Evolutionary conservation across 2,888 invertebrate genomes (phyloP), one percentile per base, ranked within the genome.

Genomic region (Lithophane socia): DNA sequence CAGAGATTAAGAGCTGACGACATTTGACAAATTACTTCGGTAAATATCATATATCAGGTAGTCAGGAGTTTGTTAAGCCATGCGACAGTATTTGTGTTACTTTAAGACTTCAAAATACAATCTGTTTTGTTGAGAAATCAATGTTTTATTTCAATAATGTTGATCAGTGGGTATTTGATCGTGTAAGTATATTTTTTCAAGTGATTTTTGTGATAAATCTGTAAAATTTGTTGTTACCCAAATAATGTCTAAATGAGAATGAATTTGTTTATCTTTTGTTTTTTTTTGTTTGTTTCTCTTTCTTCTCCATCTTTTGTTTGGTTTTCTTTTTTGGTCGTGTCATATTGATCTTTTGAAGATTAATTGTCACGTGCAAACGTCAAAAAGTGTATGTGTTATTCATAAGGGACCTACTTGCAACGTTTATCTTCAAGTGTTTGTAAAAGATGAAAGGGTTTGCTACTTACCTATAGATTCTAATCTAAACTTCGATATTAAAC

Each of bases 21-120:
- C 75, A 75, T 66, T 70, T 74, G 52, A 61, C 83, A 86, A 86
- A 84, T 86, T 52, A 63, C 65, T 80, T 76, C n/a, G 16, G 86
- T 83, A 79, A 84, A 84, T 71, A 84, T 56, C 12, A 54, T 83
- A 79, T 60, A 85, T 69, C 29, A 71, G 21, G 42, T 49, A n/a
- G 84, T 79, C 86, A 76, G 68, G 73, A 63, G 72, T 63, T 76
- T 47, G 61, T 54, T 49, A 24, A 63, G 61, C 60, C 61, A 82
- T 73, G 78, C 60, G 58, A 67, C 79, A 60, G 76, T 76, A n/a
- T 78, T 68, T 81, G 75, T 77, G 86, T 69, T 44, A 67, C 56
- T 63, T 78, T 77, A 78, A 84, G 52, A 73, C 67, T 66, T 73
- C 18, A 52, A 71, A 82, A 68, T n/a, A 71, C n/a, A 42, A 13